These are phyloP conservation scores for Tetramorium alpestre DNA, from an alignment of 1,140 invertebrate genomes.

Conservation along the genomic window DNA sequence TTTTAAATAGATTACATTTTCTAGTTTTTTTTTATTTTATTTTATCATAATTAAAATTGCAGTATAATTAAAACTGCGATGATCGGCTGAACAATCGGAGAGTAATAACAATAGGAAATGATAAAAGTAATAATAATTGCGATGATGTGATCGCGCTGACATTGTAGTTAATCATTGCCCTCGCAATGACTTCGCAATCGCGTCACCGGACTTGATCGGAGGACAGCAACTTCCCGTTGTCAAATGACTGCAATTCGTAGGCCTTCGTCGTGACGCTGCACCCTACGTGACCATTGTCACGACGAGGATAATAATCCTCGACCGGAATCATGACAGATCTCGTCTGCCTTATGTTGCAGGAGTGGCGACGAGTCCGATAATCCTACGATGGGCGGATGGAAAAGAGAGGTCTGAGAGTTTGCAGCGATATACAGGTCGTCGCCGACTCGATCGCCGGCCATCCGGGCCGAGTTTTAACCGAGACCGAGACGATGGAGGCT, in stretches of 20 bases:
- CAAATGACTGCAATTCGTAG: slow-evolving; percentile 30
- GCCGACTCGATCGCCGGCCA: background rate
- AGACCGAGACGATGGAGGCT: slow-evolving; percentile 74
- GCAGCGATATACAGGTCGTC: slow-evolving; percentile 40
- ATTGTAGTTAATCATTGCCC: background rate
- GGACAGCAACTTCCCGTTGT: slow-evolving; percentile 36
- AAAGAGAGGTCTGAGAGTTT: slow-evolving; percentile 53
- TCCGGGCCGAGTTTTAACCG: slow-evolving; percentile 48
- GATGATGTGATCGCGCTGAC: background rate
- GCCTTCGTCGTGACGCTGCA: slow-evolving; percentile 35
- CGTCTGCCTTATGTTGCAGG: slow-evolving; percentile 62
- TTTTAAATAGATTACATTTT: no score
- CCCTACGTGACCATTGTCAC: background rate
- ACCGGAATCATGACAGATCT: slow-evolving; percentile 53
- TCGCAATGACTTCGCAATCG: slow-evolving; percentile 24
- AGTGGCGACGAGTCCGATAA: slow-evolving; percentile 48
- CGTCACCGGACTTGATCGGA: slow-evolving; percentile 24
- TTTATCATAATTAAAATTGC: no score
- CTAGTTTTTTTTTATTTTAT: no score
- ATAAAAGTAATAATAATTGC: background rate
- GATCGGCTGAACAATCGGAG: background rate
- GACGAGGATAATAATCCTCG: slow-evolving; percentile 31
- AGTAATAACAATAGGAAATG: background rate
- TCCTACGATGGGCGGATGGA: slow-evolving; percentile 72
- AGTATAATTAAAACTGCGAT: no score